These are phyloP conservation scores for Odontomachus brunneus DNA, from an alignment of 1,140 invertebrate genomes.

Conservation along the genomic window DNA sequence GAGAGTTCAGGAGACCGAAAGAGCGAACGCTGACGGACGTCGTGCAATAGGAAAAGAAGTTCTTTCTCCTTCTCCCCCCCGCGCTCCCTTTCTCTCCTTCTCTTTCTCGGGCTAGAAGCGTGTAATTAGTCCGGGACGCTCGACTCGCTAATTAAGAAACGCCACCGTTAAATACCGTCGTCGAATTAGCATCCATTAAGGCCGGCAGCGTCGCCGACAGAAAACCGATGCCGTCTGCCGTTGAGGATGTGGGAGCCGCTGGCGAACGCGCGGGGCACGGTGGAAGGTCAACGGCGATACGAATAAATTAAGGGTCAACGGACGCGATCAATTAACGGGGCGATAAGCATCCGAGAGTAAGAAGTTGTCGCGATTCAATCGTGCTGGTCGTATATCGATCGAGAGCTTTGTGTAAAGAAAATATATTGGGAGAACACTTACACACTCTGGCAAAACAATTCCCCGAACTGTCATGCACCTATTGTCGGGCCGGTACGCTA, in stretches of 20 bases:
- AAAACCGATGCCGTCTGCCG: constrained; percentile 63
- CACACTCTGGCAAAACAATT: too few species aligned
- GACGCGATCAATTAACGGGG: constrained; percentile 71
- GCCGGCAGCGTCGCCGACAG: constrained; percentile 62
- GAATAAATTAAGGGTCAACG: constrained; percentile 75
- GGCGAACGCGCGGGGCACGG: background rate
- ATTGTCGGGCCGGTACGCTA: too few species aligned
- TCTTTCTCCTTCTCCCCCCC: constrained; percentile 35
- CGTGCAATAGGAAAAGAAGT: constrained; percentile 30
- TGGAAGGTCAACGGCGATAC: constrained; percentile 60
- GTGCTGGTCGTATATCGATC: constrained; percentile 22
- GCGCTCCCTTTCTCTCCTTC: constrained; percentile 1
- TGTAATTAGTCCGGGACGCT: constrained; percentile 72
- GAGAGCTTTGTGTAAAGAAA: too few species aligned
- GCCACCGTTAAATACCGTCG: constrained; percentile 73
- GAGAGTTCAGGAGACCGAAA: constrained; percentile 31
- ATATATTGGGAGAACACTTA: too few species aligned
- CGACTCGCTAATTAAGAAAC: constrained; percentile 75
- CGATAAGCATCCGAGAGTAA: constrained; percentile 62
- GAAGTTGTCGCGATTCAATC: constrained; percentile 67
- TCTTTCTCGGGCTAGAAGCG: constrained; percentile 53
- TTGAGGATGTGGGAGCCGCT: constrained; percentile 51
- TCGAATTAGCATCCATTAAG: constrained; percentile 77
- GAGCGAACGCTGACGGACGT: constrained; percentile 4
- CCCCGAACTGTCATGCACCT: too few species aligned